Base-by-base conservation (phyloP, 1,140 invertebrate species). In the Melitaea cinxia region DNA sequence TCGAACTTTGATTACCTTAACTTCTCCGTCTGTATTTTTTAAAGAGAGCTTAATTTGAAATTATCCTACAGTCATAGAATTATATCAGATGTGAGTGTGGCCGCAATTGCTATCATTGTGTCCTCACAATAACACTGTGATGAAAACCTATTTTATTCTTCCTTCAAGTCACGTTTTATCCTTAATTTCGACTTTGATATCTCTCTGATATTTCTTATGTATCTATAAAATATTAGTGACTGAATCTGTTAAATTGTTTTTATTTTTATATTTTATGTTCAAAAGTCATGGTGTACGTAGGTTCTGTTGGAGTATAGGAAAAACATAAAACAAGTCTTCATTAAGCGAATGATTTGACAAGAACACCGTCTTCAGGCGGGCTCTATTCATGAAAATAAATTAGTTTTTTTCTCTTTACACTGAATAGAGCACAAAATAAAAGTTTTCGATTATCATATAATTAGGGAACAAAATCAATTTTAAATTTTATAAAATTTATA, bases 291-390 rank as follows among this genome's bases (percentile, higher is more conserved):
- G 14, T 42, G n/a, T 37, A 30, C 7, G 0, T 28, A 35, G 35
- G n/a, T 37, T 4, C 35, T 42, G 37, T 37, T 37, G 14, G 15
- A 7, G 23, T 50, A 37, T 56, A 49, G 50, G 61, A 72, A 65
- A 67, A 54, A 61, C 49, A 42, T 61, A 65, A 72, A 73, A 72
- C 59, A 72, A 61, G 55, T 58, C 57, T 84, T 85, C 82, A 85
- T 87, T 83, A 87, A 61, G 73, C 73, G 78, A 73, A 79, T 87
- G 84, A 85, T 84, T 85, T 83, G 78, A 80, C 84, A 85, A 76
- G 73, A 83, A 78, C 71, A 75, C 66, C 70, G 56, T 78, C 75
- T 82, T 78, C 67, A 75, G 58, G 72, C 75, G 68, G 75, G 47
- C 26, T 49, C 23, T 67, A 75, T 75, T 72, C 75, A 79, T 81